Evolutionary conservation across 2,113 vertebrate species (phyloP).

Genomic region (Corapipo altera): DNA sequence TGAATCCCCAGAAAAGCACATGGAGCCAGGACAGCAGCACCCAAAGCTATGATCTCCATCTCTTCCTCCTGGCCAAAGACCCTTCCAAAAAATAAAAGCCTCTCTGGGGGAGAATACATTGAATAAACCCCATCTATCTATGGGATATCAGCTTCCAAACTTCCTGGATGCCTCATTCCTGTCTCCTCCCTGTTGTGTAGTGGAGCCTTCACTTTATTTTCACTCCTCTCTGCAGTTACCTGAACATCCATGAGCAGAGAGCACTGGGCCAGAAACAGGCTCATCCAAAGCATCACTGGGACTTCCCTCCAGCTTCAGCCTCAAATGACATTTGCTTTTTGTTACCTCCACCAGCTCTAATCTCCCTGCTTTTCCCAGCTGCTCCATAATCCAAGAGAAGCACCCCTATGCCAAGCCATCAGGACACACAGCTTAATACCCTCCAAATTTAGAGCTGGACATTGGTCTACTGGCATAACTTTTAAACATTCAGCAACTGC

Average conservation of each 20-base stretch:
- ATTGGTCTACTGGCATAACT: not conserved
- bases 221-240: not conserved
- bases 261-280: not conserved
- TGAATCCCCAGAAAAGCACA: not conserved
- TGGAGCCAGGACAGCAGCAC: not conserved
- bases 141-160: not conserved
- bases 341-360: not conserved
- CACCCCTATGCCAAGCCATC: not conserved
- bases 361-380: not conserved
- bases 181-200: not conserved
- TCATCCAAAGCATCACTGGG: not conserved
- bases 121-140: not conserved
- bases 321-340: not conserved
- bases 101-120: not conserved
- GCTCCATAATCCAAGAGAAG: not conserved
- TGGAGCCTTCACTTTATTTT: not conserved
- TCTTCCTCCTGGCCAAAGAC: not conserved
- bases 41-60: not conserved
- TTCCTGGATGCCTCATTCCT: not conserved
- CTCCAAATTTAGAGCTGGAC: slow-evolving; percentile 22
- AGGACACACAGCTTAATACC: not conserved
- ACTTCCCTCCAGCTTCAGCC: not conserved
- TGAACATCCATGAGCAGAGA: not conserved
- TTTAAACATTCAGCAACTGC: not conserved
- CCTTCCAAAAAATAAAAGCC: not conserved